These are phyloP conservation scores for Augochlora pura DNA, from an alignment of 1,140 invertebrate species.

Conservation along the genomic window DNA sequence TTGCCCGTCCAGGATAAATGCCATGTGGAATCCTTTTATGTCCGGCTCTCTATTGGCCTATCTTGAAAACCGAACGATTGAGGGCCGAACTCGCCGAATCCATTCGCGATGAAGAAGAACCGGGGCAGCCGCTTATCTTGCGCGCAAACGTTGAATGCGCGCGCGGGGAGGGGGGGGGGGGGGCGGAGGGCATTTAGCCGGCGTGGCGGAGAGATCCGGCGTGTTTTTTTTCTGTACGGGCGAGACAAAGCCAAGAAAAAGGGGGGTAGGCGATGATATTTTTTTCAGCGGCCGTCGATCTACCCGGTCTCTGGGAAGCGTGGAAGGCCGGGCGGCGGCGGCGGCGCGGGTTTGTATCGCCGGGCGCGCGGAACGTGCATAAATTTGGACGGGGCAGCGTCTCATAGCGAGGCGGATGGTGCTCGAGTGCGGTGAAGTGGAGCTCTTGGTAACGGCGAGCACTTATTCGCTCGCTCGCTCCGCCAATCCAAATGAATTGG, in stretches of 20 bases:
- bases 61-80: conserved; percentile 15
- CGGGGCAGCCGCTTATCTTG: conserved; percentile 9
- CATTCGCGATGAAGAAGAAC: not conserved
- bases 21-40: too few relatives aligned
- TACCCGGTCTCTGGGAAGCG: not conserved
- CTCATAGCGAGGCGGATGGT: conserved; percentile 65
- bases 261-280: not conserved
- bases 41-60: too few relatives aligned
- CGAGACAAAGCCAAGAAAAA: conserved; percentile 19
- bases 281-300: not conserved
- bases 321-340: not conserved
- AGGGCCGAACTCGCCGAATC: not conserved
- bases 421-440: conserved; percentile 63
- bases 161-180: too few relatives aligned
- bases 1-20: too few relatives aligned
- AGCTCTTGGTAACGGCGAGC: conserved; percentile 66
- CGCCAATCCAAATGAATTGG: conserved; percentile 81
- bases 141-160: not conserved
- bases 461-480: conserved; percentile 75
- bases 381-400: conserved; percentile 68
- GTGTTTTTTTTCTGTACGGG: not conserved
- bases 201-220: not conserved
- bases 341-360: conserved; percentile 9
- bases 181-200: not conserved
- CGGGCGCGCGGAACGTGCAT: conserved; percentile 67